phyloP scores from a whole-genome alignment of 2,888 invertebrate genomes.

The Julus scandinavius region DNA sequence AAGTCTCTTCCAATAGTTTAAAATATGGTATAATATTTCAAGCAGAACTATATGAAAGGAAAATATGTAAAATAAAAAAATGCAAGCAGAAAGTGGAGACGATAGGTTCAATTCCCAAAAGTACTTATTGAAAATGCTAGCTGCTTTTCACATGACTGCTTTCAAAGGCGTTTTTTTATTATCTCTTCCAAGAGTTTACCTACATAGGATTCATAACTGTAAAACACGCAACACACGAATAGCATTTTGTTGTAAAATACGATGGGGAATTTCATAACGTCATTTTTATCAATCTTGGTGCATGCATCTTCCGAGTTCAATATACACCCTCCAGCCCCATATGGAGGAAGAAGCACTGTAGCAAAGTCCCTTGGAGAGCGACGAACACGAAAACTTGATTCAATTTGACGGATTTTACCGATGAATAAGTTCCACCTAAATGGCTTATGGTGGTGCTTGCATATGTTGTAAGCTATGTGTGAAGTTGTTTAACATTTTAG shows the following conservation, averaged over 20 bases:
- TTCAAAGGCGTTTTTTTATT: neutral
- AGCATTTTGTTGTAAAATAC: neutral
- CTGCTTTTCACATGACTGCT: neutral
- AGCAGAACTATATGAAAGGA: neutral
- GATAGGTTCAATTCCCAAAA: neutral
- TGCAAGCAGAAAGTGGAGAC: neutral
- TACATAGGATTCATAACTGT: neutral
- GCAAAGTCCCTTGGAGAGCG: neutral
- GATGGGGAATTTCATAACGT: constrained; percentile 19
- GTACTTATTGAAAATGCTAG: constrained; percentile 1
- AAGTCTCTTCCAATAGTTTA: too few species aligned
- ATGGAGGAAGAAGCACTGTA: neutral
- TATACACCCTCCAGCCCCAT: neutral
- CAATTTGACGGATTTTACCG: constrained; percentile 54
- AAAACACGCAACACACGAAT: neutral
- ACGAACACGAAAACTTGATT: constrained; percentile 43
- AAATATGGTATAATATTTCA: neutral
- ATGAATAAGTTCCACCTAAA: constrained; percentile 40
- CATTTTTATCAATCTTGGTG: constrained; percentile 39
- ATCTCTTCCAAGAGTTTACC: neutral
- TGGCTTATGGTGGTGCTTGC: constrained; percentile 45
- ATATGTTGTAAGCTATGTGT: constrained; percentile 42
- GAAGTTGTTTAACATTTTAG: constrained; percentile 49
- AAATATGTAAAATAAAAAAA: neutral
- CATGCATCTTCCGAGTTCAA: neutral